Evolutionary conservation across 2,888 invertebrate genomes (phyloP), one percentile per base, ranked within the genome.

Genomic region (Lasioglossum villosulum): DNA sequence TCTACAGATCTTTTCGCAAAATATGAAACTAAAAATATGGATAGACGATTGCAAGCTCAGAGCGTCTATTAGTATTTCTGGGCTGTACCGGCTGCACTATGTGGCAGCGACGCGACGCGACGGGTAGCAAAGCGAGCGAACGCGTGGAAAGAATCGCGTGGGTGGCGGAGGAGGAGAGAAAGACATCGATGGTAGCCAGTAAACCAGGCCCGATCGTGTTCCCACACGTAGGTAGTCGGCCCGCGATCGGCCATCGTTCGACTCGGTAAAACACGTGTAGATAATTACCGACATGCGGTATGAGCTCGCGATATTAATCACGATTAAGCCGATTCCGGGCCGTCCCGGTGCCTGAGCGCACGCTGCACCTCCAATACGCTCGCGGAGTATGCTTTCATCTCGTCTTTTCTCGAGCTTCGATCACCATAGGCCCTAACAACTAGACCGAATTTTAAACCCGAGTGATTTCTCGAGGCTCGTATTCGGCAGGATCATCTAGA

Each of bases 241-340:
- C 68, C 56, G 80, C 84, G 89, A 90, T 89, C 86, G 86, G 79
- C 82, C 87, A 87, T 87, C 88, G 84, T 85, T 88, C 88, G 86
- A 87, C 90, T 91, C 82, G 89, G 92, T 90, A 90, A 92, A 93
- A 91, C 92, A 91, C 91, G 89, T 91, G 92, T 92, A 92, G 92
- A 92, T 93, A 92, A 93, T 93, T 93, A 92, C 92, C 90, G 86
- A 92, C 91, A 89, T 89, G 91, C 91, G 86, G 89, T 89, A 91
- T 87, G 91, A 91, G 84, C 88, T 75, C 71, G 88, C 84, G 92
- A 92, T 93, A 93, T 93, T 93, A 93, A 93, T 93, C 93, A 92
- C 91, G 93, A 93, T 93, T 92, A 93, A 93, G 90, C 88, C 88
- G 90, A 93, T 93, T 91, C 91, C 89, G 87, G 86, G 87, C 88